phyloP scores from a whole-genome alignment of 2,113 vertebrate genomes.

The Chaetorhynchus papuensis region DNA sequence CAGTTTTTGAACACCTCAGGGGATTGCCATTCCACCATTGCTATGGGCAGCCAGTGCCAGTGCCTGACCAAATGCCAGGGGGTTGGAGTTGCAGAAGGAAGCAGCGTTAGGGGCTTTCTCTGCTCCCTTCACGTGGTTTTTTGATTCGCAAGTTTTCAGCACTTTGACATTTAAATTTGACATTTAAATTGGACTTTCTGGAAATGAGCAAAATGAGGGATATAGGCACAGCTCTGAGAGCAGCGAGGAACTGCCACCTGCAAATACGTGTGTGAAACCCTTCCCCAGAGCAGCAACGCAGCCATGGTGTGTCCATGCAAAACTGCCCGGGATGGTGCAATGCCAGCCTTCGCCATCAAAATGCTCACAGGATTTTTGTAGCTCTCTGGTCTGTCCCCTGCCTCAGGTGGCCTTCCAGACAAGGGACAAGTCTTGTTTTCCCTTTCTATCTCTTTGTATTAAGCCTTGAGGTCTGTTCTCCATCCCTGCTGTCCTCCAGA shows the following conservation, averaged over 20 bases:
- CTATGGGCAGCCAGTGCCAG: background rate
- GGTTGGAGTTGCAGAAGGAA: background rate
- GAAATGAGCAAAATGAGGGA: background rate
- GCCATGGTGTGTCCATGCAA: rapidly evolving
- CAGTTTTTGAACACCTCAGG: background rate
- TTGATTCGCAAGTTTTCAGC: background rate
- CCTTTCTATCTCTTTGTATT: background rate
- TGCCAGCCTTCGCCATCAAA: background rate
- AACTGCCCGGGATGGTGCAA: rapidly evolving
- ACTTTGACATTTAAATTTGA: background rate
- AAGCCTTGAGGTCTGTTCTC: background rate
- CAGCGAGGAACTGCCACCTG: rapidly evolving
- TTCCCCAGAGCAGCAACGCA: background rate
- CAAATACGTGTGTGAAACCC: rapidly evolving
- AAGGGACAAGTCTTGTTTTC: background rate
- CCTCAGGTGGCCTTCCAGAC: background rate
- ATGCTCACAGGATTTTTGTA: background rate
- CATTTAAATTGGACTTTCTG: background rate
- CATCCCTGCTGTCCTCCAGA: background rate
- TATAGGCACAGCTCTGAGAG: background rate
- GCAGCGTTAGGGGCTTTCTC: background rate
- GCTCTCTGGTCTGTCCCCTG: background rate
- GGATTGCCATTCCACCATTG: background rate
- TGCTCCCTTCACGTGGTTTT: background rate
- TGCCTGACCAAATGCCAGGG: background rate